phyloP scores from a whole-genome alignment of 2,797 vertebrate species.

The Petrocephalus schoutedeni region DNA sequence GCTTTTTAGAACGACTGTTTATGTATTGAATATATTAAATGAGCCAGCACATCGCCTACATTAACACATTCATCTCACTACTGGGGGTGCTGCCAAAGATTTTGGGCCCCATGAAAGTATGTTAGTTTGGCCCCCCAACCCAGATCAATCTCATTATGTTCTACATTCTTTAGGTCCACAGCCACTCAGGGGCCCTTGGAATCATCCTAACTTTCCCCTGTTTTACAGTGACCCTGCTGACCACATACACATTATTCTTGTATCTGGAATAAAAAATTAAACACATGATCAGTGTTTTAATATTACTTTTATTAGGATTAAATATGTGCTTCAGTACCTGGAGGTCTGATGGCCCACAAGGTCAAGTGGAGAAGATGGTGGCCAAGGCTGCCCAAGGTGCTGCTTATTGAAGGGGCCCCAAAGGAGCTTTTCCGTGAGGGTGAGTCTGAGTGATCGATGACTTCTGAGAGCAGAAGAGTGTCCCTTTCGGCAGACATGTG shows the following conservation, averaged over 20 bases:
- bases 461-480: background rate
- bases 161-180: too few species aligned
- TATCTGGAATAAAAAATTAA: background rate
- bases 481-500: background rate
- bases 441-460: background rate
- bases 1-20: background rate
- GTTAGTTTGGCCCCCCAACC: too few species aligned
- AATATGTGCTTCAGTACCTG: background rate
- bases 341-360: background rate
- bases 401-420: too few species aligned
- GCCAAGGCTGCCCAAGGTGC: background rate
- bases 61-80: background rate
- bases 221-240: background rate
- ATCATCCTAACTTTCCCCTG: too few species aligned
- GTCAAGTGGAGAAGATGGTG: background rate
- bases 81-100: too few species aligned
- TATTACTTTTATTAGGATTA: background rate
- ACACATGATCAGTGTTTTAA: background rate
- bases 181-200: too few species aligned
- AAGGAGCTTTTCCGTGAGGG: background rate
- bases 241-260: background rate
- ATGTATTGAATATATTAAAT: background rate
- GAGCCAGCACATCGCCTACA: background rate
- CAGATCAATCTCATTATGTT: too few species aligned
- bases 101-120: too few species aligned